Conservation (phyloP, 2,888 invertebrate species). For the Adela reaumurella region DNA sequence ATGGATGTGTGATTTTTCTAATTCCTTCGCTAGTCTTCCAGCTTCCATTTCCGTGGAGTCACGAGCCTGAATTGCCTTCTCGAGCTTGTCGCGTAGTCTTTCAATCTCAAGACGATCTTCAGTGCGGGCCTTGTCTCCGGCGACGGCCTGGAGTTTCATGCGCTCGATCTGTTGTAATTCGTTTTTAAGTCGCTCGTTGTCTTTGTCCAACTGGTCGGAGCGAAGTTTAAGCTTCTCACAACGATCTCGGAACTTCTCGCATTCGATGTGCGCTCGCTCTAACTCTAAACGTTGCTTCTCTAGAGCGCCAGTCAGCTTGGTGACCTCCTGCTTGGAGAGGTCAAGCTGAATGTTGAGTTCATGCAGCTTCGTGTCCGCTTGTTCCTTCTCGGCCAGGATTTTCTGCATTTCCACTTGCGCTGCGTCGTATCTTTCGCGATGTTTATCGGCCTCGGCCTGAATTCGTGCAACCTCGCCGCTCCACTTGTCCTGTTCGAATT, state of each 20-base stretch:
- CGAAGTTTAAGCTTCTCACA: conserved; percentile 78
- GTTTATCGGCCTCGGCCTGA: conserved; percentile 69
- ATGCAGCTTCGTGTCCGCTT: conserved; percentile 67
- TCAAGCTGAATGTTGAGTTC: conserved; percentile 80
- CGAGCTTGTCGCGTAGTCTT: conserved; percentile 78
- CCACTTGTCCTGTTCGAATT: conserved; percentile 56
- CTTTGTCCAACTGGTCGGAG: conserved; percentile 65
- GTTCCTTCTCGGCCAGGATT: conserved; percentile 59
- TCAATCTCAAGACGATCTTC: conserved; percentile 77
- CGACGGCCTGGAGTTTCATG: conserved; percentile 64
- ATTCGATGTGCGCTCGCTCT: conserved; percentile 82
- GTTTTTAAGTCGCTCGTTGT: conserved; percentile 46
- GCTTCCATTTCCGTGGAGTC: conserved; percentile 85
- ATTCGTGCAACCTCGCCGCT: conserved; percentile 68
- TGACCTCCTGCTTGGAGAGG: conserved; percentile 72
- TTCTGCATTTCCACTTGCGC: conserved; percentile 73
- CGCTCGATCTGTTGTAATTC: conserved; percentile 69
- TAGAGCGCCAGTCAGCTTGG: conserved; percentile 68
- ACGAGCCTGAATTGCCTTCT: conserved; percentile 77
- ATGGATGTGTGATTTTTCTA: conserved; percentile 82
- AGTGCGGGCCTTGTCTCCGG: conserved; percentile 62
- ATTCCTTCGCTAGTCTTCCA: conserved; percentile 76
- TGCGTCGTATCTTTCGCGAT: conserved; percentile 72
- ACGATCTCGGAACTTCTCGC: conserved; percentile 82
- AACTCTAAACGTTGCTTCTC: conserved; percentile 78